Evolutionary conservation across 1,140 invertebrate genomes (phyloP).

Genomic region (Bombus haemorrhoidalis): DNA sequence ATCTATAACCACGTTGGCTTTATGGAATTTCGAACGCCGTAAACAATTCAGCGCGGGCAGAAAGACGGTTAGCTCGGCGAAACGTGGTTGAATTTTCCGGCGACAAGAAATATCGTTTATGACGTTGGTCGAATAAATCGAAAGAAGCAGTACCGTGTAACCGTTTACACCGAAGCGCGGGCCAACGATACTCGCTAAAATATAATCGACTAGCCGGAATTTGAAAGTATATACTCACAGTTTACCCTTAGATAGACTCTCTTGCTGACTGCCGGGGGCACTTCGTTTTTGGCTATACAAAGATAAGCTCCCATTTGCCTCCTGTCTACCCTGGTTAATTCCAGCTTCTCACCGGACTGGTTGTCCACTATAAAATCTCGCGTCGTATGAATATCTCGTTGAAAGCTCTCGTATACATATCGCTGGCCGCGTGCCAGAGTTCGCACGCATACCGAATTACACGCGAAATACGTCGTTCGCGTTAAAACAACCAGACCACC

Average conservation of each 20-base stretch:
- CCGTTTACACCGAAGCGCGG: no score
- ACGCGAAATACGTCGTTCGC: constrained; percentile 52
- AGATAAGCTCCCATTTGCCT: constrained; percentile 89
- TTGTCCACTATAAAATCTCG: constrained; percentile 82
- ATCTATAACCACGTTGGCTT: background rate
- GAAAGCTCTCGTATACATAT: constrained; percentile 62
- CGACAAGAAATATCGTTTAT: background rate
- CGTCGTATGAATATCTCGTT: constrained; percentile 68
- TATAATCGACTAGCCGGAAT: background rate
- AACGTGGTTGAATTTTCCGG: background rate
- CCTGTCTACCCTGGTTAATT: constrained; percentile 86
- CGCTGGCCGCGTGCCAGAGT: constrained; percentile 44
- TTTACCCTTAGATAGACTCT: constrained; percentile 89
- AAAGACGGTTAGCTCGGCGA: background rate
- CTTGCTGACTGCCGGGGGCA: constrained; percentile 90
- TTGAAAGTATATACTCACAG: constrained; percentile 85
- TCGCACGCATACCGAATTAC: constrained; percentile 60
- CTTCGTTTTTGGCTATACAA: constrained; percentile 90
- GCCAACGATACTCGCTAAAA: background rate
- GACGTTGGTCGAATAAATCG: background rate
- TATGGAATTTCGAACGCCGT: background rate
- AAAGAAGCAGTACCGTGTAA: background rate
- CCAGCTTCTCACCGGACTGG: constrained; percentile 85
- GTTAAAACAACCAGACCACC: constrained; percentile 37
- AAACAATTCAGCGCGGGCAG: background rate